Percentiles rank a stretch among this genome's conserved stretches.
phyloP scores from a whole-genome alignment of 2,888 invertebrate species.

The Zygaena filipendulae region DNA sequence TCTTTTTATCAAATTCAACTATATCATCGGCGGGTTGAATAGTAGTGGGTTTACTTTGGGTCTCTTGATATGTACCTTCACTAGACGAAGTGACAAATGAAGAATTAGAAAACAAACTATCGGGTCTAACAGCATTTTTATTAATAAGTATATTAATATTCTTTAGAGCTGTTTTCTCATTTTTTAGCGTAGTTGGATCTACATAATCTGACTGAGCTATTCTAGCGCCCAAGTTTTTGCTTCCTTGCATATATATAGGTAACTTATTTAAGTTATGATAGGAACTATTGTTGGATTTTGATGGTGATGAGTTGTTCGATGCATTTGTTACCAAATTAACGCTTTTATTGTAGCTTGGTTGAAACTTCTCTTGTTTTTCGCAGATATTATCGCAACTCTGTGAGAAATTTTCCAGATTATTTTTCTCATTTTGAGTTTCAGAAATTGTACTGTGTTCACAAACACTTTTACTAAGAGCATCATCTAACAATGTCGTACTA shows the following conservation, averaged over 20 bases:
- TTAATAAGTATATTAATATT: conserved; percentile 73
- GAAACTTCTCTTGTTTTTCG: conserved; percentile 28
- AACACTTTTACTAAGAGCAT: conserved; percentile 48
- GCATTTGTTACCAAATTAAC: conserved; percentile 41
- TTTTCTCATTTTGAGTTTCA: conserved; percentile 48
- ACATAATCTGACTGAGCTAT: conserved; percentile 90
- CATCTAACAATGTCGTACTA: conserved; percentile 28
- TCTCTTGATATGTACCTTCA: conserved; percentile 56
- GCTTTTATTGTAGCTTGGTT: conserved; percentile 43
- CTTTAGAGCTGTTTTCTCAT: conserved; percentile 47
- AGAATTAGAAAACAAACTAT: conserved; percentile 68
- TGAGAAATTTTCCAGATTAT: conserved; percentile 43
- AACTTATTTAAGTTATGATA: conserved; percentile 54
- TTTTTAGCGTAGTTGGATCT: conserved; percentile 78
- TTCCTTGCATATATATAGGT: conserved; percentile 79
- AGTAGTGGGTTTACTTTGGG: conserved; percentile 22
- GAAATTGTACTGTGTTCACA: conserved; percentile 42
- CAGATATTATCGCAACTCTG: conserved; percentile 51
- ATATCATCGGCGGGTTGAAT: conserved; percentile 15
- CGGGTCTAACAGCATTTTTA: conserved; percentile 64
- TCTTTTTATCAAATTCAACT: conserved; percentile 11
- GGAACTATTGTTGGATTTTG: conserved; percentile 46
- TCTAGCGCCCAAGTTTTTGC: conserved; percentile 85
- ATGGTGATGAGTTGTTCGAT: conserved; percentile 27
- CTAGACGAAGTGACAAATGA: conserved; percentile 67